Evolutionary conservation across 2,888 invertebrate species (phyloP), one percentile per base, ranked within the genome.

Genomic region (Deilephila elpenor): DNA sequence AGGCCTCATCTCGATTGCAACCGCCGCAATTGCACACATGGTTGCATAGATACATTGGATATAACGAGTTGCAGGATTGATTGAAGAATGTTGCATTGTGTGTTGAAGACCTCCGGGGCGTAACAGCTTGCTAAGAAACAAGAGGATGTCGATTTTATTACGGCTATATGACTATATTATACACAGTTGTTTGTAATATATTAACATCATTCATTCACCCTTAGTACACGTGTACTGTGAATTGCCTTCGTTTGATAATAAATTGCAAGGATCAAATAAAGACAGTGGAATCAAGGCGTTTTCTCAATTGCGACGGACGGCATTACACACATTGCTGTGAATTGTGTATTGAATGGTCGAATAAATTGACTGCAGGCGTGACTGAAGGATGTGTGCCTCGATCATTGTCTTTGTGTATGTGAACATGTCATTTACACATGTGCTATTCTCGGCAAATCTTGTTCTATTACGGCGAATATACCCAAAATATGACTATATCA

Each of bases 201-300:
- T 6, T 0, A 5, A 56, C 19, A 56, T 19, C 1, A n/a, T 56
- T 19, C 3, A 44, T 64, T 11, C n/a, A 20, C 5, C 44, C 11
- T 4, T n/a, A 1, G 11, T 11, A 44, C 37, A 44, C 37, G 11
- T 1, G 5, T 17, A 34, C 3, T 62, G 7, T 37, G 0, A 20
- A 44, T 37, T 25, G 20, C 20, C 37, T 14, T 67, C 51, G 25
- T 5, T 25, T 17, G 25, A 67, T 25, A 51, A 67, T 44, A 20
- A 51, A 51, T 56, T 11, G 67, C 25, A 11, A 25, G 44, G 51
- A 67, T 11, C 67, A 25, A 67, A 51, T 17, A 51, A 44, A 17
- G 44, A 67, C 67, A 67, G 51, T 29, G 17, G 67, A 64, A 51
- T 67, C 51, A 25, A 51, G 25, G 67, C 67, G 7, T 67, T 67